phyloP scores from a whole-genome alignment of 1,140 invertebrate genomes.

The Drosophila ficusphila region DNA sequence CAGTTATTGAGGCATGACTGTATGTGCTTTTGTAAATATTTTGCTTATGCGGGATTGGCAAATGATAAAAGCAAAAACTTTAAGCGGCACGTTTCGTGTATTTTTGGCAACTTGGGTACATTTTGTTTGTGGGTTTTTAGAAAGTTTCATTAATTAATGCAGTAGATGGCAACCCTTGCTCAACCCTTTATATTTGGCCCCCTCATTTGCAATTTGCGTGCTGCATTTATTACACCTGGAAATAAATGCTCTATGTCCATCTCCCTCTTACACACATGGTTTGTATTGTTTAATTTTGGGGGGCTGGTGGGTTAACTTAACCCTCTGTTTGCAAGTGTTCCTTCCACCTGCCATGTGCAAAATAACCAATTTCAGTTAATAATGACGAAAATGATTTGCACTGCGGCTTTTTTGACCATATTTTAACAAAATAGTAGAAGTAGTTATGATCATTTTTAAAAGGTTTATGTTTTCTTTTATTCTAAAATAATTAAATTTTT shows the following conservation, averaged over 20 bases:
- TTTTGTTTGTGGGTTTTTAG: slow-evolving; percentile 36
- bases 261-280: slow-evolving; percentile 8
- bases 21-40: slow-evolving; percentile 1
- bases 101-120: slow-evolving; percentile 38
- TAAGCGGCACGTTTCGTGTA: slow-evolving; percentile 42
- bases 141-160: slow-evolving; percentile 70
- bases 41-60: slow-evolving; percentile 12
- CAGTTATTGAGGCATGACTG: slow-evolving; percentile 2
- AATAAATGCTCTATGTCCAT: slow-evolving; percentile 4
- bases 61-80: slow-evolving; percentile 59
- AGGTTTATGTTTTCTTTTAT: too few species aligned
- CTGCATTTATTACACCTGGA: slow-evolving; percentile 46
- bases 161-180: slow-evolving; percentile 46
- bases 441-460: too few species aligned
- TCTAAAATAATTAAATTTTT: too few species aligned
- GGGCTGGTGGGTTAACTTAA: slow-evolving; percentile 18
- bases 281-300: slow-evolving; percentile 13
- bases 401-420: slow-evolving; percentile 6
- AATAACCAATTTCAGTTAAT: slow-evolving; percentile 61
- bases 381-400: slow-evolving; percentile 70
- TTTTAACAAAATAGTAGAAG: slow-evolving; percentile 2
- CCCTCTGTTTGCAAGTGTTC: slow-evolving; percentile 34
- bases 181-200: slow-evolving; percentile 11
- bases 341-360: slow-evolving; percentile 56
- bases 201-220: slow-evolving; percentile 49